Conservation (phyloP, 2,888 invertebrate genomes). For the Zeuzera pyrina region DNA sequence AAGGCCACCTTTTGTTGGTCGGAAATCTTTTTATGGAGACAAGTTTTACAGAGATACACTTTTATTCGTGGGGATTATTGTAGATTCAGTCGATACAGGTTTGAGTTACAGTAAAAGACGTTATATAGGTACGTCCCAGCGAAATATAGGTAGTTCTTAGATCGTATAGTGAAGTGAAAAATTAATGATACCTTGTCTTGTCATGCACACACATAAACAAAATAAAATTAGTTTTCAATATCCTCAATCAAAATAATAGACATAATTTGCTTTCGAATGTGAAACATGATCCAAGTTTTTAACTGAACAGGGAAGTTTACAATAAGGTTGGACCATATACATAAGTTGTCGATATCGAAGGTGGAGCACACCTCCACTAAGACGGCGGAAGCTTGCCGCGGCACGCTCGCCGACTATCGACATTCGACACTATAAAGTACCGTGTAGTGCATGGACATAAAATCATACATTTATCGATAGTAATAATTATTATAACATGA, state of each 20-base stretch:
- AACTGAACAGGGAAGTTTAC: no score
- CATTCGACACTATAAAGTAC: slow-evolving; percentile 20
- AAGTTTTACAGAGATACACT: slow-evolving; percentile 1
- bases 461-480: neutral
- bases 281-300: no score
- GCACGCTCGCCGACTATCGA: slow-evolving; percentile 44
- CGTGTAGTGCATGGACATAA: slow-evolving; percentile 10
- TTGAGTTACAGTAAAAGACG: no score
- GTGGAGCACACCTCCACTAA: slow-evolving; percentile 38
- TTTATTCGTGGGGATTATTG: slow-evolving; percentile 14
- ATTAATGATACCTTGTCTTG: no score
- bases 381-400: slow-evolving; percentile 50
- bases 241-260: no score
- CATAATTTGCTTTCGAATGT: no score
- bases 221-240: no score
- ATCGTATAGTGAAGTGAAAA: no score
- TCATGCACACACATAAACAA: no score
- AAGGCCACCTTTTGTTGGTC: slow-evolving; percentile 52
- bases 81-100: neutral
- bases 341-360: slow-evolving; percentile 41
- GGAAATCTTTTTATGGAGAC: slow-evolving; percentile 38
- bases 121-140: no score
- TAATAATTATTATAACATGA: neutral
- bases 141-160: no score
- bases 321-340: slow-evolving; percentile 1